Conservation (phyloP, 2,888 invertebrate species). For the Thera obeliscata region DNA sequence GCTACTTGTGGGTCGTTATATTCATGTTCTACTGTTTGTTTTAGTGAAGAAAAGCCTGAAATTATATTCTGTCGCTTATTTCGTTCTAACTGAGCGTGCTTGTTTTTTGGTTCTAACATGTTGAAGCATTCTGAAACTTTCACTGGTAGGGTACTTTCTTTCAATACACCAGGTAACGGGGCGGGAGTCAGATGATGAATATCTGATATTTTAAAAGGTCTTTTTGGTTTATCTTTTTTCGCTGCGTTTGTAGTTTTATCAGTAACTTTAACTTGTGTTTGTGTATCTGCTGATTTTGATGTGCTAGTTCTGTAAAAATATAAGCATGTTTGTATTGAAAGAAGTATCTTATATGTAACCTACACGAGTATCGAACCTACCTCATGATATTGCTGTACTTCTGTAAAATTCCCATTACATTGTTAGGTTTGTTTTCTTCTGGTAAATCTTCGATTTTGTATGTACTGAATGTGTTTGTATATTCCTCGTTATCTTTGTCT, state of each 20-base stretch:
- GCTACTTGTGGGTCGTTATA: slow-evolving; percentile 8
- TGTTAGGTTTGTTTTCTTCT: slow-evolving; percentile 30
- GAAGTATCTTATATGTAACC: no score
- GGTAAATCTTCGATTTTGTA: slow-evolving; percentile 15
- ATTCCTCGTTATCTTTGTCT: slow-evolving; percentile 5
- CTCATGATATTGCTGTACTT: slow-evolving; percentile 62
- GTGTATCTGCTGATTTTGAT: slow-evolving; percentile 2
- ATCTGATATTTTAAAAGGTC: slow-evolving; percentile 68
- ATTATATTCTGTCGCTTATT: slow-evolving; percentile 13
- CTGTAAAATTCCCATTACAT: slow-evolving; percentile 56
- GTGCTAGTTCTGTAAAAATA: slow-evolving; percentile 23
- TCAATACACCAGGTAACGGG: slow-evolving; percentile 48
- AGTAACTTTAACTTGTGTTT: slow-evolving; percentile 17
- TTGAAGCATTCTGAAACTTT: slow-evolving; percentile 21
- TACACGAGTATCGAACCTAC: slow-evolving; percentile 43
- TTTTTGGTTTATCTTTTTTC: slow-evolving; percentile 47
- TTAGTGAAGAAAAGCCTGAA: background rate
- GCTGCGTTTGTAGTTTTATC: slow-evolving; percentile 19
- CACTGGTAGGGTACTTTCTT: slow-evolving; percentile 30
- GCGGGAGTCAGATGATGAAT: slow-evolving; percentile 54
- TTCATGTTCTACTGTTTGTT: slow-evolving; percentile 1
- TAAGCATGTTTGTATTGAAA: background rate
- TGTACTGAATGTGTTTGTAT: slow-evolving; percentile 4
- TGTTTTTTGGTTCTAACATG: slow-evolving; percentile 14
- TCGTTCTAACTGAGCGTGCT: slow-evolving; percentile 13